Evolutionary conservation across 2,113 vertebrate genomes (phyloP).

Genomic region (Ovibos moschatus): DNA sequence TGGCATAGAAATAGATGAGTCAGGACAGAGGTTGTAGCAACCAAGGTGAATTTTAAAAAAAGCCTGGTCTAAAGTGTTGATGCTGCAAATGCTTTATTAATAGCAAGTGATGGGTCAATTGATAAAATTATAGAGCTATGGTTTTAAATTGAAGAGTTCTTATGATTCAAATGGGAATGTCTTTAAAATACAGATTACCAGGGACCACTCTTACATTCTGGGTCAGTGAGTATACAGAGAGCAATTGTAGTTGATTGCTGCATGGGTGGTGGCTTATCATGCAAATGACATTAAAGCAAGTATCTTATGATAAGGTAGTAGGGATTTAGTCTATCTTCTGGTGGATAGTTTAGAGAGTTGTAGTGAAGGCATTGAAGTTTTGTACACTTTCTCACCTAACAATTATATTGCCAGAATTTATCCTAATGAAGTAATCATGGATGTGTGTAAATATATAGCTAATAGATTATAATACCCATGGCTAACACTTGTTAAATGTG

Average conservation of each 20-base stretch:
- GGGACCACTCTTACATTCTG: background rate
- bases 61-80: background rate
- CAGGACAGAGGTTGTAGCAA: background rate
- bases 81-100: background rate
- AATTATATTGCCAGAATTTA: background rate
- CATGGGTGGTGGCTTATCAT: background rate
- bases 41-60: background rate
- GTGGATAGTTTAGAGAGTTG: background rate
- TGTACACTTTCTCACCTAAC: background rate
- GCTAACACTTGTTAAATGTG: background rate
- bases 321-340: background rate
- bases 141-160: background rate
- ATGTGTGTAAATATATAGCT: background rate
- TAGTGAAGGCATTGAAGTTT: background rate
- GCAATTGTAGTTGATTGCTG: background rate
- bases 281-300: background rate
- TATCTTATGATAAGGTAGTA: background rate
- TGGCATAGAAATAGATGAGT: background rate
- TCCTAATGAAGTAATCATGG: background rate
- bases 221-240: background rate
- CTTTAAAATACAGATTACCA: background rate
- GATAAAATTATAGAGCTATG: background rate
- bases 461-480: background rate
- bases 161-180: background rate
- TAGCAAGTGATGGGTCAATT: background rate